phyloP scores from a whole-genome alignment of 2,888 invertebrate genomes.

The Drosophila fulvimacula region DNA sequence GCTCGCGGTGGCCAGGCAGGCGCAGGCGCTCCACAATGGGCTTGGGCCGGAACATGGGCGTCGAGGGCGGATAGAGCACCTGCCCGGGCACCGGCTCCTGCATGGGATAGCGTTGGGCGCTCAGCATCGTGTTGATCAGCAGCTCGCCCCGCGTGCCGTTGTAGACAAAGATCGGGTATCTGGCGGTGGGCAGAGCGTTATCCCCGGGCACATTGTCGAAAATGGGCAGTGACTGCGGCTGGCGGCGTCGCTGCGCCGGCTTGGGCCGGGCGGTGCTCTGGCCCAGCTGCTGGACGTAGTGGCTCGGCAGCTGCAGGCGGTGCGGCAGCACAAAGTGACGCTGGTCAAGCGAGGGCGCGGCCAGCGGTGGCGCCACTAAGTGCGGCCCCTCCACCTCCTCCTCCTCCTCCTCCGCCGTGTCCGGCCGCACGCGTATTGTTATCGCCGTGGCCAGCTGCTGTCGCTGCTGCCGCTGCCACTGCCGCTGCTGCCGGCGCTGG shows the following conservation, averaged over 20 bases:
- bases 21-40: conserved; percentile 75
- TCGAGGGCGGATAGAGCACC: conserved; percentile 81
- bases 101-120: conserved; percentile 81
- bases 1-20: conserved; percentile 45
- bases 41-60: conserved; percentile 79
- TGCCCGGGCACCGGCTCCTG: conserved; percentile 84
- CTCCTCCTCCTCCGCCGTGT: background rate
- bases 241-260: conserved; percentile 35
- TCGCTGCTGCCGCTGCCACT: conserved; percentile 11
- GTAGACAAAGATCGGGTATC: conserved; percentile 78
- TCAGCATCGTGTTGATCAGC: conserved; percentile 82
- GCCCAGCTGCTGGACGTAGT: conserved; percentile 54
- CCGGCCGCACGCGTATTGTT: conserved; percentile 21
- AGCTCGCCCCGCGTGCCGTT: conserved; percentile 79
- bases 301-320: conserved; percentile 62
- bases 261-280: background rate
- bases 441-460: conserved; percentile 22
- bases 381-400: background rate
- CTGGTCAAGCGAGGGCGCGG: conserved; percentile 7
- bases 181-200: conserved; percentile 35
- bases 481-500: conserved; percentile 6
- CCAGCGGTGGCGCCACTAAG: background rate
- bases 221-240: conserved; percentile 58
- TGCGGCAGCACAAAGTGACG: conserved; percentile 36
- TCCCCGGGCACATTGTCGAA: conserved; percentile 75